These are phyloP conservation scores for Ernsta delagoae DNA, from an alignment of 2,888 invertebrate genomes.

Conservation along the genomic window DNA sequence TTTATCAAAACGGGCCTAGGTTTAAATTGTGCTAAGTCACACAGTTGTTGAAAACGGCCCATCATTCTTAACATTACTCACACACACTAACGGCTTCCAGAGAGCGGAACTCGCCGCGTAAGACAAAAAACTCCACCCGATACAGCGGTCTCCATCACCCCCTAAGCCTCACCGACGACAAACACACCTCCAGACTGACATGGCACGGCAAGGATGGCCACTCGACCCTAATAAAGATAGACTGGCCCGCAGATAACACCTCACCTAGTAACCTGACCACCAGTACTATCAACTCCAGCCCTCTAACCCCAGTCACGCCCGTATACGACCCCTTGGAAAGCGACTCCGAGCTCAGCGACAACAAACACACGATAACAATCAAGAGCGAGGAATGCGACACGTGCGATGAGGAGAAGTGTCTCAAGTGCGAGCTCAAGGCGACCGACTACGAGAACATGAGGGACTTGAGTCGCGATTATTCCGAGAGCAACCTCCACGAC, in stretches of 20 bases:
- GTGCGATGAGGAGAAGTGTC: constrained; percentile 68
- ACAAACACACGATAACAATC: constrained; percentile 72
- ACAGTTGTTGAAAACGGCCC: too few species aligned
- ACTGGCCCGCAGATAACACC: constrained; percentile 72
- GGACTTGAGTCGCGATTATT: constrained; percentile 46
- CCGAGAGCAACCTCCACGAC: constrained; percentile 52
- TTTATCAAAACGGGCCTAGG: too few species aligned
- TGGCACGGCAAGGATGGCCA: constrained; percentile 80
- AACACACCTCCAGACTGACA: constrained; percentile 56
- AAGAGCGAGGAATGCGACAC: constrained; percentile 61
- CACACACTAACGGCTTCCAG: constrained; percentile 60
- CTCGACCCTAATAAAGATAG: constrained; percentile 76
- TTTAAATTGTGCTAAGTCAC: too few species aligned
- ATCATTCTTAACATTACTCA: constrained; percentile 32
- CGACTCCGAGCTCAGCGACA: constrained; percentile 74
- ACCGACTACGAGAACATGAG: constrained; percentile 65
- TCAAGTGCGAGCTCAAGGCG: constrained; percentile 75
- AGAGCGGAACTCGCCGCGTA: constrained; percentile 76
- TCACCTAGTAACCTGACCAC: constrained; percentile 63
- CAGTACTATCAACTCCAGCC: constrained; percentile 68
- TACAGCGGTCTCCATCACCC: constrained; percentile 71
- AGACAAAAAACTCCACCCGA: constrained; percentile 61
- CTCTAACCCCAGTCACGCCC: constrained; percentile 68
- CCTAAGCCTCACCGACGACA: constrained; percentile 48
- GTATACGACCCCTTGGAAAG: constrained; percentile 74